Evolutionary conservation across 2,888 invertebrate species (phyloP).

Genomic region (Scaptomyza caliginosa): DNA sequence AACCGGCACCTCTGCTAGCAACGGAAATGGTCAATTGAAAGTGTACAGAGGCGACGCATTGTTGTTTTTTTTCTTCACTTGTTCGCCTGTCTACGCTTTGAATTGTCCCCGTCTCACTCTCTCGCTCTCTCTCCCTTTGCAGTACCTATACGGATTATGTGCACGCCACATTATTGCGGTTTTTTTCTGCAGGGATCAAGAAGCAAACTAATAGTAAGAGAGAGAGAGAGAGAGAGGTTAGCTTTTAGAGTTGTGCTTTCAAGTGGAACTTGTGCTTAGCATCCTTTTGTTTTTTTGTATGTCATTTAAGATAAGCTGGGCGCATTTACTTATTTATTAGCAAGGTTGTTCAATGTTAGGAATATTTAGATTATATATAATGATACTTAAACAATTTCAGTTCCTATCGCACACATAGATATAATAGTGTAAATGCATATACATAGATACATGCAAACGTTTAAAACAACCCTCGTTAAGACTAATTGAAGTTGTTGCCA

Average conservation of each 20-base stretch:
- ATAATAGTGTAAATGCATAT: too few relatives aligned
- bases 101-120: conserved; percentile 17
- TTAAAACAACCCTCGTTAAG: conserved; percentile 34
- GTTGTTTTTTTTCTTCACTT: conserved; percentile 7
- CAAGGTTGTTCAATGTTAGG: too few relatives aligned
- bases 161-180: conserved; percentile 33
- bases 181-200: conserved; percentile 10
- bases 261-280: too few relatives aligned
- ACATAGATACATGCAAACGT: neutral
- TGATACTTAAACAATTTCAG: too few relatives aligned
- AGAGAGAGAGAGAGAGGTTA: conserved; percentile 15
- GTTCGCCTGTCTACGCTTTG: neutral
- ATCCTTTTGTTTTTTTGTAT: too few relatives aligned
- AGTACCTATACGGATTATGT: conserved; percentile 17
- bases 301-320: too few relatives aligned
- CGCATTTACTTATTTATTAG: too few relatives aligned
- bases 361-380: too few relatives aligned
- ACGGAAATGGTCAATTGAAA: conserved; percentile 59
- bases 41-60: conserved; percentile 47
- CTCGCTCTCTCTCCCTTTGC: neutral
- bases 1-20: too few relatives aligned
- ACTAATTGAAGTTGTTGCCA: conserved; percentile 49
- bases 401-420: too few relatives aligned
- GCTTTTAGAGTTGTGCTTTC: neutral
- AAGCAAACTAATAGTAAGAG: neutral